Evolutionary conservation across 2,888 invertebrate genomes (phyloP).

Genomic region (Argyresthia albistria): DNA sequence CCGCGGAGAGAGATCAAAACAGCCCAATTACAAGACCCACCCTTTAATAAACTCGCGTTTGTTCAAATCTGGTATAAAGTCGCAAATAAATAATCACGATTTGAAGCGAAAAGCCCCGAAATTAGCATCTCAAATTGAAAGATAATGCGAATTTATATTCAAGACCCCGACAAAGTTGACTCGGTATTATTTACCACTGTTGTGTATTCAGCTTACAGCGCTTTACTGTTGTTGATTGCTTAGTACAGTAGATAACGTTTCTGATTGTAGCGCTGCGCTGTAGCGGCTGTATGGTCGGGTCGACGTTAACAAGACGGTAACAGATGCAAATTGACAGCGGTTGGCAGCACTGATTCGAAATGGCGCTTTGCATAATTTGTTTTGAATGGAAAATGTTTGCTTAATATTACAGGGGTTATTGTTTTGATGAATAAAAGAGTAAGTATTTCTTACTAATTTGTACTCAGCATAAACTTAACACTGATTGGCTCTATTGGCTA

Average conservation of each 20-base stretch:
- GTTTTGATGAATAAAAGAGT: no score
- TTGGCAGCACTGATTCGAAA: conserved; percentile 59
- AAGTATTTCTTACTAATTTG: no score
- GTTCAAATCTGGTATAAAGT: conserved; percentile 53
- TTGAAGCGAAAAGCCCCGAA: conserved; percentile 39
- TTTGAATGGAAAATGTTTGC: conserved; percentile 30
- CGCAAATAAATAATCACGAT: conserved; percentile 55
- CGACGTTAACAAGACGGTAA: conserved; percentile 52
- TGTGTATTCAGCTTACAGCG: conserved; percentile 11
- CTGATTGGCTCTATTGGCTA: no score
- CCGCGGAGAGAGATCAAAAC: conserved; percentile 46
- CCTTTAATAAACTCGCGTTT: conserved; percentile 59
- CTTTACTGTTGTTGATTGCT: conserved; percentile 14
- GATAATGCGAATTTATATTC: conserved; percentile 34
- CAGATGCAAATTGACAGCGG: conserved; percentile 64
- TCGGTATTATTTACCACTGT: background rate
- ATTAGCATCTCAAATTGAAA: conserved; percentile 66
- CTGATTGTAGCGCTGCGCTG: conserved; percentile 28
- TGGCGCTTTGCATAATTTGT: conserved; percentile 63
- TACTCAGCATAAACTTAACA: no score
- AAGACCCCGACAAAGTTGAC: conserved; percentile 35
- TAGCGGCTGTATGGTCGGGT: conserved; percentile 20
- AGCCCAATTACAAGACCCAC: conserved; percentile 57
- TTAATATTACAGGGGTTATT: background rate
- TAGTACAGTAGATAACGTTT: background rate